Percentiles rank a stretch among this genome's conserved stretches.
Conservation (phyloP, 2,113 vertebrate genomes). For the Pelecanoides urinatrix region DNA sequence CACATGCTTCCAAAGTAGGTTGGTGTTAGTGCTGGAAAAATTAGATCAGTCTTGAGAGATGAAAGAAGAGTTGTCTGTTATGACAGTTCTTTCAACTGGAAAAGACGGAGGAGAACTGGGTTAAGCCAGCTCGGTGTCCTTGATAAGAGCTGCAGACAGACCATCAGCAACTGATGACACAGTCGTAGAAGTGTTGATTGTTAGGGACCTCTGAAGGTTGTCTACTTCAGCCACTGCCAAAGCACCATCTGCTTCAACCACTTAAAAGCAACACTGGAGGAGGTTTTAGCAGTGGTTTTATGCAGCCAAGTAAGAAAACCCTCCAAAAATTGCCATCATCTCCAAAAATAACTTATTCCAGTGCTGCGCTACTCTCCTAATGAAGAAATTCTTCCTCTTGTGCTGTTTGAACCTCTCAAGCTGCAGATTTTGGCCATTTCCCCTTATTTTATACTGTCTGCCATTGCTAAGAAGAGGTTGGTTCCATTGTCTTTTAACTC, state of each 20-base stretch:
- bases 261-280: background rate
- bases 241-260: background rate
- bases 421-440: background rate
- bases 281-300: background rate
- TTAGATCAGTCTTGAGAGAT: background rate
- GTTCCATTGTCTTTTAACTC: background rate
- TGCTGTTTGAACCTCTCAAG: background rate
- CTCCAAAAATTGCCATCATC: accelerated
- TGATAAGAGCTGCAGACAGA: background rate
- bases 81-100: background rate
- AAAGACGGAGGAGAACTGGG: background rate
- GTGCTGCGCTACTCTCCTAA: background rate
- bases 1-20: background rate
- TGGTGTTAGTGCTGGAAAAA: background rate
- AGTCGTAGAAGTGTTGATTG: background rate
- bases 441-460: background rate
- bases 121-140: background rate
- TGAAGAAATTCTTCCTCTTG: background rate
- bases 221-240: background rate
- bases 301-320: background rate
- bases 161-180: background rate
- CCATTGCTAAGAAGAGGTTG: background rate
- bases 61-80: background rate
- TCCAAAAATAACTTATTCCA: background rate
- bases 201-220: background rate